Conservation (phyloP, 92 coral and sea anemone genomes). For the Paragorgia papillata region DNA sequence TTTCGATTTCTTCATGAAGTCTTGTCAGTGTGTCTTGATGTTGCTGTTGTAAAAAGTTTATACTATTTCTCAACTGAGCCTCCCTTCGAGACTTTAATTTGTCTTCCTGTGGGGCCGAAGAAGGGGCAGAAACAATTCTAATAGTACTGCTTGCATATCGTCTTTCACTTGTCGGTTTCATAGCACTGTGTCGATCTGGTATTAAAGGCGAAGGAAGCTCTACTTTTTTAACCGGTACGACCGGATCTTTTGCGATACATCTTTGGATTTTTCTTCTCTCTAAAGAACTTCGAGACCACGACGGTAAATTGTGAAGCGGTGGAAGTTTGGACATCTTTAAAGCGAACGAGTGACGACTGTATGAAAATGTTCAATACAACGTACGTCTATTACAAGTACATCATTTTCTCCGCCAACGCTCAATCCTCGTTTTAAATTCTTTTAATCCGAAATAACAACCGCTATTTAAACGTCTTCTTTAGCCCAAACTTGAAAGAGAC, state of each 20-base stretch:
- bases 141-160: conserved; percentile 31
- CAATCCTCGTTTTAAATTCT: too few relatives aligned
- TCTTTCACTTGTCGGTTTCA: conserved; percentile 32
- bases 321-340: conserved; percentile 67
- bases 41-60: conserved; percentile 77
- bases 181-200: conserved; percentile 42
- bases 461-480: neutral
- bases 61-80: conserved; percentile 72
- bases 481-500: neutral
- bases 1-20: conserved; percentile 88
- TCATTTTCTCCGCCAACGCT: too few relatives aligned
- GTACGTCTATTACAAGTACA: too few relatives aligned
- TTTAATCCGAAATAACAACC: neutral
- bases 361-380: too few relatives aligned
- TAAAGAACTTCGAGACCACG: conserved; percentile 97
- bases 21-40: conserved; percentile 79
- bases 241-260: conserved; percentile 84
- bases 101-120: conserved; percentile 47
- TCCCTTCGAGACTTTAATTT: conserved; percentile 64
- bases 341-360: too few relatives aligned
- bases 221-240: conserved; percentile 57
- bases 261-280: conserved; percentile 84
- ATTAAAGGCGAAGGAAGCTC: conserved; percentile 17
- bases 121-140: conserved; percentile 94
- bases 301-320: conserved; percentile 94